A percentile compares a stretch with the other conserved stretches of the same genome.
Evolutionary conservation across 2,888 invertebrate genomes (phyloP).

Genomic region (Nineta flava): DNA sequence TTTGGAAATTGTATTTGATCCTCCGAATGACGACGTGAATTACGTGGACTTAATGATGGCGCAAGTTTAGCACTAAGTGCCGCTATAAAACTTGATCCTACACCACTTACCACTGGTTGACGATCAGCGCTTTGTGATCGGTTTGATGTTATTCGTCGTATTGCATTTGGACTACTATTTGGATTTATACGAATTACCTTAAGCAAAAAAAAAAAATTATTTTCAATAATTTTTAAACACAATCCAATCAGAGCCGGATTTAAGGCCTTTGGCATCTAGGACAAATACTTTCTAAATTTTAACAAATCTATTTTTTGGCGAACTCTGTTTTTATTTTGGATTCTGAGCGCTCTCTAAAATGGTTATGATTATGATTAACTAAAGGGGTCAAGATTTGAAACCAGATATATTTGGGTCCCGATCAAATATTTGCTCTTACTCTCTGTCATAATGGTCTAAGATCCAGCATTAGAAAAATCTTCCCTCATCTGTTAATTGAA

Average conservation of each 20-base stretch:
- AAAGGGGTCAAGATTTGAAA: no score
- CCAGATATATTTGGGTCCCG: no score
- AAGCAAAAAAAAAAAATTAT: background rate
- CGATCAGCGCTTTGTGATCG: constrained; percentile 46
- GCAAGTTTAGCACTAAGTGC: constrained; percentile 53
- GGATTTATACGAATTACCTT: constrained; percentile 15
- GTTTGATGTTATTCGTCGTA: constrained; percentile 30
- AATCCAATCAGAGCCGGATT: background rate
- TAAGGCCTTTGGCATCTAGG: background rate
- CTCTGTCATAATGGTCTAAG: no score
- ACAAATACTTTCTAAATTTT: background rate
- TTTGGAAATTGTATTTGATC: constrained; percentile 15
- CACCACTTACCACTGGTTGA: constrained; percentile 31
- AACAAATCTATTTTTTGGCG: no score
- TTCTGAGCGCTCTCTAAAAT: no score
- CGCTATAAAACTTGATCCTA: constrained; percentile 51
- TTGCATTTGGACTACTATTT: constrained; percentile 31
- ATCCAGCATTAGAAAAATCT: no score
- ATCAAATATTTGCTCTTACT: no score
- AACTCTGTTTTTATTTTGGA: no score
- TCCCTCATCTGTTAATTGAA: no score
- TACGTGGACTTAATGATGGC: constrained; percentile 41
- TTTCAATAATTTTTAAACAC: background rate
- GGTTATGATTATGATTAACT: no score
- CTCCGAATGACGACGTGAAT: constrained; percentile 33